Evolutionary conservation across 2,888 invertebrate species (phyloP).

Genomic region (Nomada lathburiana): DNA sequence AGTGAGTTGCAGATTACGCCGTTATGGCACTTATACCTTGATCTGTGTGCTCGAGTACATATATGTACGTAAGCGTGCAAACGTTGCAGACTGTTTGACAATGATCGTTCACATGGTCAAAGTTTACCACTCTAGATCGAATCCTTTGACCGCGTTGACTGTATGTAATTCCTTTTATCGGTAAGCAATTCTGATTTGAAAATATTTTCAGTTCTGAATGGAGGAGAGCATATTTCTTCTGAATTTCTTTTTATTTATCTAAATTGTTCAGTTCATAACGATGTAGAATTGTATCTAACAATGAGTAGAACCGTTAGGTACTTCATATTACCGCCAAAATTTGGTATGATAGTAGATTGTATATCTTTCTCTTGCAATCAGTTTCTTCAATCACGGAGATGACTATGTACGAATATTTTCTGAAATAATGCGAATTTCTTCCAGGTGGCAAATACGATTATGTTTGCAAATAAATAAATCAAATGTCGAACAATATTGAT

Average conservation of each 20-base stretch:
- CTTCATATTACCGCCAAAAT: not conserved
- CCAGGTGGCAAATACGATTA: too few relatives aligned
- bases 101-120: slow-evolving; percentile 32
- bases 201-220: not conserved
- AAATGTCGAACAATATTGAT: not conserved
- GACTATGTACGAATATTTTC: slow-evolving; percentile 1
- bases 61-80: slow-evolving; percentile 1
- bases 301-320: too few relatives aligned
- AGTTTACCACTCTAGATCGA: slow-evolving; percentile 13
- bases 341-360: not conserved
- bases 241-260: too few relatives aligned
- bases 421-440: slow-evolving; percentile 3
- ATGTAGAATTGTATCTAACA: too few relatives aligned
- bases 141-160: slow-evolving; percentile 55
- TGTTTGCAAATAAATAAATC: not conserved
- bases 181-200: slow-evolving; percentile 49
- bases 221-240: too few relatives aligned
- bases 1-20: slow-evolving; percentile 55
- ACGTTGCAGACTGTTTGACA: slow-evolving; percentile 18
- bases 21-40: slow-evolving; percentile 59
- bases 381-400: not conserved
- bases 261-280: too few relatives aligned
- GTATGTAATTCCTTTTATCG: slow-evolving; percentile 62
- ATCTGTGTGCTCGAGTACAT: slow-evolving; percentile 33
- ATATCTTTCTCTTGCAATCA: not conserved